Conservation (phyloP, 2,797 vertebrate genomes). For the Erithacus rubecula region DNA sequence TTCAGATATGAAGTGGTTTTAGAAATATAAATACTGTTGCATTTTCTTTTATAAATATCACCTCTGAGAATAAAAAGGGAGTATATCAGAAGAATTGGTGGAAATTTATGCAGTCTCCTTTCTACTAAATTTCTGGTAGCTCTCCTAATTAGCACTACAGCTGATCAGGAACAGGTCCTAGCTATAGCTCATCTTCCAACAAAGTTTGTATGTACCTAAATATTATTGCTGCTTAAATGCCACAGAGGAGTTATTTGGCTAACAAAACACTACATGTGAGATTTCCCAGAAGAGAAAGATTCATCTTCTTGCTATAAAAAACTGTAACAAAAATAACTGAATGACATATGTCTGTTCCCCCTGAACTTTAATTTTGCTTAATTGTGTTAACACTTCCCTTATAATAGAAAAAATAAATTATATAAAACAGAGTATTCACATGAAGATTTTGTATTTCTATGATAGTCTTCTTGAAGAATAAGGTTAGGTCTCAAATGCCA, state of each 20-base stretch:
- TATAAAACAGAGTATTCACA: background rate
- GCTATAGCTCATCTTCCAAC: background rate
- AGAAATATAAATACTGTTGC: background rate
- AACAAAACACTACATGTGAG: background rate
- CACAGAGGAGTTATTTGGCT: background rate
- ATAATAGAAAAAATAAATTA: conserved; percentile 22
- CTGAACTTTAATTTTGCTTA: conserved; percentile 25
- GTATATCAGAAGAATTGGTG: background rate
- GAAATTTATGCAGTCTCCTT: background rate
- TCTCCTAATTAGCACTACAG: background rate
- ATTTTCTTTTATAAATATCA: conserved; percentile 34
- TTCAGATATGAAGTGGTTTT: conserved; percentile 4
- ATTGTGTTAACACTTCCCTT: conserved; percentile 50
- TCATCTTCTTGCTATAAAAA: background rate
- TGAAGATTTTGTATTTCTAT: background rate
- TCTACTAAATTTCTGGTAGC: background rate
- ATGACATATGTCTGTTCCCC: background rate
- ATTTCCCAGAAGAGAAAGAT: background rate
- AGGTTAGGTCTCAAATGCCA: background rate
- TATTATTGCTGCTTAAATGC: background rate
- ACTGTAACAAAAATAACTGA: background rate
- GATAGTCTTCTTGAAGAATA: background rate
- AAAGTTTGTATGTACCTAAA: background rate
- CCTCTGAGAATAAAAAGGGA: conserved; percentile 16
- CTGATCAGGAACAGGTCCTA: background rate